Conservation (phyloP, 1,140 invertebrate species). For the Hyles vespertilio region DNA sequence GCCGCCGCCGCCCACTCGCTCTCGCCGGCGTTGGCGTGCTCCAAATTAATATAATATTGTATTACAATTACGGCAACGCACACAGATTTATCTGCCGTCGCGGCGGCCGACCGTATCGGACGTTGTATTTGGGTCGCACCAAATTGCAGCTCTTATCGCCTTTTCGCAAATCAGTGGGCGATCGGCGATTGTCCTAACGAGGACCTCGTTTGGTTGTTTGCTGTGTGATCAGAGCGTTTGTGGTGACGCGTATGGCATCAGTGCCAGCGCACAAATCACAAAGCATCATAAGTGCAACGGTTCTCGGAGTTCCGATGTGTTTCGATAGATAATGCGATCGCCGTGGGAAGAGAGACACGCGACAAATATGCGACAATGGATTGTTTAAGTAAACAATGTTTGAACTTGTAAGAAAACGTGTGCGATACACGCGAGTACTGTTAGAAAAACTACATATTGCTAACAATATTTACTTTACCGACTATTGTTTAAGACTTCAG, state of each 20-base stretch:
- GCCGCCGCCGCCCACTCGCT: slow-evolving; percentile 28
- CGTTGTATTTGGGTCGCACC: slow-evolving; percentile 30
- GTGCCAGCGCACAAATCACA: too few species aligned
- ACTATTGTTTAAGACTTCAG: too few species aligned
- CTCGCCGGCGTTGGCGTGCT: slow-evolving; percentile 29
- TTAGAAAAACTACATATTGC: too few species aligned
- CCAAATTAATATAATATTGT: slow-evolving; percentile 46
- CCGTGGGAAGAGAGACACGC: too few species aligned
- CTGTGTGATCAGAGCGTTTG: too few species aligned
- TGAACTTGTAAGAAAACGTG: too few species aligned
- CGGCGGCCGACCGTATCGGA: slow-evolving; percentile 27
- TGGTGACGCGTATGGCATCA: too few species aligned
- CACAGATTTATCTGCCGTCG: slow-evolving; percentile 26
- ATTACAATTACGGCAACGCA: slow-evolving; percentile 36
- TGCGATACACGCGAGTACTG: too few species aligned
- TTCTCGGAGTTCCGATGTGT: not conserved
- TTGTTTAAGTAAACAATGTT: too few species aligned
- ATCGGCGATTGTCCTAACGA: slow-evolving; percentile 13
- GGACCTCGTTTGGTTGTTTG: slow-evolving; percentile 15
- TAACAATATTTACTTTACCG: too few species aligned
- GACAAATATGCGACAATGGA: too few species aligned
- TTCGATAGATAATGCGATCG: too few species aligned
- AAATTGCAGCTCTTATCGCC: slow-evolving; percentile 36
- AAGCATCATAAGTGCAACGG: not conserved
- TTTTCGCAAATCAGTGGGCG: slow-evolving; percentile 31